Evolutionary conservation across 2,113 vertebrate species (phyloP).

Genomic region (Cryptomyrus ogoouensis): DNA sequence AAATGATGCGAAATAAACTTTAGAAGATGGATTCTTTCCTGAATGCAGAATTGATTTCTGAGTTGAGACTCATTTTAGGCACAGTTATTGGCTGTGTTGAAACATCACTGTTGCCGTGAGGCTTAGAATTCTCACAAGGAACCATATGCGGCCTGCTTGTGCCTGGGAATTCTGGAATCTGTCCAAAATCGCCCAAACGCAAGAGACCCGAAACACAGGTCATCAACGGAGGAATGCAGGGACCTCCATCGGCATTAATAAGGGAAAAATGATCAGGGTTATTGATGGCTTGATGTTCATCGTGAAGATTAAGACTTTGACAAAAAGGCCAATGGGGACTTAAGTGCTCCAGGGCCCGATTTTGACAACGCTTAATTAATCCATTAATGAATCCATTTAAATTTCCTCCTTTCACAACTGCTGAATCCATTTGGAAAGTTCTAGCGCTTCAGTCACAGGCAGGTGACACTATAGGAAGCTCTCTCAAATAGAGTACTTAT

Average conservation of each 20-base stretch:
- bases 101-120: background rate
- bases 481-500: background rate
- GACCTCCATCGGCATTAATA: background rate
- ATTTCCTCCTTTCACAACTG: background rate
- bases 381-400: slow-evolving; percentile 2
- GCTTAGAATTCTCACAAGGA: background rate
- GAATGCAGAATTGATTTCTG: background rate
- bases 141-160: background rate
- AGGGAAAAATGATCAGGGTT: background rate
- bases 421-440: background rate
- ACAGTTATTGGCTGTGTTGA: background rate
- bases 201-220: background rate
- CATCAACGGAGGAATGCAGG: background rate
- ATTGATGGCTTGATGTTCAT: background rate
- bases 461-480: background rate
- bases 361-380: background rate
- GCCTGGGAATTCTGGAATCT: background rate
- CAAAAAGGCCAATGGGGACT: background rate
- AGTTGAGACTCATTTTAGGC: background rate
- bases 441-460: background rate
- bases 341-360: background rate
- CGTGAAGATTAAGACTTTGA: background rate
- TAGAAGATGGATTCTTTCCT: background rate
- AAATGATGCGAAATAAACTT: background rate
- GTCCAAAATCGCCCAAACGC: background rate